These are phyloP conservation scores for Isaurus tuberculatus DNA, from an alignment of 92 coral and sea anemone species.

Conservation along the genomic window DNA sequence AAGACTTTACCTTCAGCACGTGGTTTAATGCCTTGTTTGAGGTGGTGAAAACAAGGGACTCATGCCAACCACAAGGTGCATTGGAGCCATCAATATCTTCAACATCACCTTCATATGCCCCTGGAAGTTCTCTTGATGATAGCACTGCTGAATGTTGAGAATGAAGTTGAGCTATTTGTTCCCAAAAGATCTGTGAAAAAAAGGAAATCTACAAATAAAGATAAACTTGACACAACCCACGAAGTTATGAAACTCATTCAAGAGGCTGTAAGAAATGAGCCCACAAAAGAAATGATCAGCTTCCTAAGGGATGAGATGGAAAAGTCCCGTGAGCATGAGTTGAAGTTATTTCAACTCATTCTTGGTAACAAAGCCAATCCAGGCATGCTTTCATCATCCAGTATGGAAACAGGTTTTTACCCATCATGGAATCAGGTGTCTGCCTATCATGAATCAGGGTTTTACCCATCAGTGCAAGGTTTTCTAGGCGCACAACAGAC, in stretches of 20 bases:
- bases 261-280: constrained; percentile 34
- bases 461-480: too few relatives aligned
- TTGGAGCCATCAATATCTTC: neutral
- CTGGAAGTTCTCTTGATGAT: too few relatives aligned
- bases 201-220: constrained; percentile 51
- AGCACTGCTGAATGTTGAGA: neutral
- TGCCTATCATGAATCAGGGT: too few relatives aligned
- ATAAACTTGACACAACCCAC: constrained; percentile 34
- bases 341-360: neutral
- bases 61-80: too few relatives aligned
- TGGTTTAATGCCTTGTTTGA: constrained; percentile 52
- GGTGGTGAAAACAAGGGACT: constrained; percentile 34
- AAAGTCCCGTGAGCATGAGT: constrained; percentile 3
- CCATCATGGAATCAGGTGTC: constrained; percentile 46
- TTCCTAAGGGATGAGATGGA: constrained; percentile 4
- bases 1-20: constrained; percentile 52
- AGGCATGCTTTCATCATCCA: constrained; percentile 41
- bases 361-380: constrained; percentile 25
- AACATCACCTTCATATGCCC: too few relatives aligned
- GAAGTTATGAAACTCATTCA: constrained; percentile 51
- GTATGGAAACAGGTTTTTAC: constrained; percentile 43
- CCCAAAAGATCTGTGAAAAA: neutral
- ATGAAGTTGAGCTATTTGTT: neutral
- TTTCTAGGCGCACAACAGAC: constrained; percentile 34
- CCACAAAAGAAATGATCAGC: constrained; percentile 1